These are phyloP conservation scores for Rhea pennata DNA, from an alignment of 2,113 vertebrate genomes.

Conservation along the genomic window DNA sequence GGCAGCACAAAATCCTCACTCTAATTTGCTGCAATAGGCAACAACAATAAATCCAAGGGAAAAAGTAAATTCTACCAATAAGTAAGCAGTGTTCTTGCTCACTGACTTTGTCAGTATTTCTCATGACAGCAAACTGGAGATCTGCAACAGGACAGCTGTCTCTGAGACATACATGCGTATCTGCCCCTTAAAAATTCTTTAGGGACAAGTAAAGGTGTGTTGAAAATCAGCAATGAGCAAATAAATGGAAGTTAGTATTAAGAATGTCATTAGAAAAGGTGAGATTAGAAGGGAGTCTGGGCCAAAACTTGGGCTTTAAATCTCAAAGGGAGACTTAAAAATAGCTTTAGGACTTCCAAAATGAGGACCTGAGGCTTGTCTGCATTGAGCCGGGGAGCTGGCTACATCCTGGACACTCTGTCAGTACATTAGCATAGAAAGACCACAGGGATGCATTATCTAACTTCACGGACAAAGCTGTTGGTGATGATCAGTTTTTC, in stretches of 20 bases:
- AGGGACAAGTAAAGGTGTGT: background rate
- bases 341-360: background rate
- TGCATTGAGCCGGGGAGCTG: too few species aligned
- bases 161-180: background rate
- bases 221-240: background rate
- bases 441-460: background rate
- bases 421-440: background rate
- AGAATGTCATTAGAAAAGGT: background rate
- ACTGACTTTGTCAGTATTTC: background rate
- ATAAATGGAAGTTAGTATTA: background rate
- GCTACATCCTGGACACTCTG: background rate
- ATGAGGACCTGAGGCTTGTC: background rate
- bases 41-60: background rate
- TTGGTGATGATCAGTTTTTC: background rate
- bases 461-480: background rate
- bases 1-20: background rate
- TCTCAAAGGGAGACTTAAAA: background rate
- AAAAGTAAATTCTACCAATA: background rate
- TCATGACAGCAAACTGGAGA: background rate
- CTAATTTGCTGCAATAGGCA: background rate
- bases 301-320: background rate
- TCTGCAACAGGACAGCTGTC: background rate
- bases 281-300: background rate
- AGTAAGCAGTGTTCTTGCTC: background rate
- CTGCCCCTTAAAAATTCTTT: rapidly evolving